A percentile compares a stretch with the other conserved stretches of the same genome.
Conservation (phyloP, 2,888 invertebrate genomes). For the Tachystola acroxantha region DNA sequence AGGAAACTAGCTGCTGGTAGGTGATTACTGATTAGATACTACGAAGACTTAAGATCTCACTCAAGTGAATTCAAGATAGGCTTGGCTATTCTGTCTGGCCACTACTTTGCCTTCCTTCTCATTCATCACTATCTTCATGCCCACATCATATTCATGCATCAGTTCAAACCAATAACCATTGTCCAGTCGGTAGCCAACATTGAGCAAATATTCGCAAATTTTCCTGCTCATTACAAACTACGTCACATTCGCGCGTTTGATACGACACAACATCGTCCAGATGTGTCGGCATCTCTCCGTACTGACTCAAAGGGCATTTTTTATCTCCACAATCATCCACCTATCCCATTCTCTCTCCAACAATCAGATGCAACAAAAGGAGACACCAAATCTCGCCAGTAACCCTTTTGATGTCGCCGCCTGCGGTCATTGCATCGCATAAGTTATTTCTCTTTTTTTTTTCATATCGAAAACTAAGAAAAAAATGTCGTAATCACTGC, state of each 20-base stretch:
- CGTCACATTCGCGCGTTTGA: slow-evolving; percentile 34
- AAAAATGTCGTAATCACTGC: slow-evolving; percentile 36
- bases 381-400: slow-evolving; percentile 44
- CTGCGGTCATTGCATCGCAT: slow-evolving; percentile 60
- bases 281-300: slow-evolving; percentile 26
- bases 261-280: slow-evolving; percentile 24
- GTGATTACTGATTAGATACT: no score
- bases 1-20: no score
- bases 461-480: slow-evolving; percentile 68
- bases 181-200: no score
- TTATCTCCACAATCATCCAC: slow-evolving; percentile 38
- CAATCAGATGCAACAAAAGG: slow-evolving; percentile 20
- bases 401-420: slow-evolving; percentile 65
- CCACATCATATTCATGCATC: no score
- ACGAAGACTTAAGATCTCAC: no score
- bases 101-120: no score
- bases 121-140: no score
- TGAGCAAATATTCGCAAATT: slow-evolving; percentile 9
- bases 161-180: no score
- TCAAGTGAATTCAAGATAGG: no score
- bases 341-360: slow-evolving; percentile 28
- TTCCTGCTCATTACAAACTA: slow-evolving; percentile 22
- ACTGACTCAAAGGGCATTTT: slow-evolving; percentile 45
- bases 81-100: no score
- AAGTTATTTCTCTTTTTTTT: slow-evolving; percentile 54